Percentiles rank a stretch among this genome's conserved stretches.
Evolutionary conservation across 2,888 invertebrate genomes (phyloP).

Genomic region (Patella depressa): DNA sequence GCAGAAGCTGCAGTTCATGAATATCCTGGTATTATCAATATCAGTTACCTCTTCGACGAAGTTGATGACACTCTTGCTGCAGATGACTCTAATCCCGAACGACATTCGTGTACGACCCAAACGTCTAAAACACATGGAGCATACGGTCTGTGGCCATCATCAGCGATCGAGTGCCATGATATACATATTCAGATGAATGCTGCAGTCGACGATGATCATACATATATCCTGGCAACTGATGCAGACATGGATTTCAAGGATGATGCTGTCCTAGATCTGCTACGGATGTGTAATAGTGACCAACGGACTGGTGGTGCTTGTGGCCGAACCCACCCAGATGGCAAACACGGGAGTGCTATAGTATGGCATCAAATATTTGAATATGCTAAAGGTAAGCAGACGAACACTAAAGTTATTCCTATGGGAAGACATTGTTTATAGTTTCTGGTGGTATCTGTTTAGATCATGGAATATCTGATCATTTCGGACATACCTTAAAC

Average conservation of each 20-base stretch:
- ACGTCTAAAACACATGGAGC: neutral
- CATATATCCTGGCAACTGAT: slow-evolving; percentile 56
- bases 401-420: too few species aligned
- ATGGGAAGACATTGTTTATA: too few species aligned
- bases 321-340: slow-evolving; percentile 53
- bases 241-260: slow-evolving; percentile 57
- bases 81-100: neutral
- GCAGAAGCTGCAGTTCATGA: neutral
- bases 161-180: neutral
- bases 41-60: slow-evolving; percentile 23
- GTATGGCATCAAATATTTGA: slow-evolving; percentile 58
- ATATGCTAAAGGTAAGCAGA: slow-evolving; percentile 50
- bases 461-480: too few species aligned
- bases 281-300: slow-evolving; percentile 46
- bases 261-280: slow-evolving; percentile 44
- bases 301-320: slow-evolving; percentile 51
- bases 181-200: slow-evolving; percentile 4
- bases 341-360: slow-evolving; percentile 44
- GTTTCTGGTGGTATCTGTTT: too few species aligned
- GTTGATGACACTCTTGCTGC: neutral
- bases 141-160: slow-evolving; percentile 9
- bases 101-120: neutral
- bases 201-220: slow-evolving; percentile 44
- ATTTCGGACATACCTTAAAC: too few species aligned
- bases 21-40: slow-evolving; percentile 16